Percentiles rank a stretch among this genome's conserved stretches.
phyloP scores from a whole-genome alignment of 2,888 invertebrate species.

The Lithosia quadra region DNA sequence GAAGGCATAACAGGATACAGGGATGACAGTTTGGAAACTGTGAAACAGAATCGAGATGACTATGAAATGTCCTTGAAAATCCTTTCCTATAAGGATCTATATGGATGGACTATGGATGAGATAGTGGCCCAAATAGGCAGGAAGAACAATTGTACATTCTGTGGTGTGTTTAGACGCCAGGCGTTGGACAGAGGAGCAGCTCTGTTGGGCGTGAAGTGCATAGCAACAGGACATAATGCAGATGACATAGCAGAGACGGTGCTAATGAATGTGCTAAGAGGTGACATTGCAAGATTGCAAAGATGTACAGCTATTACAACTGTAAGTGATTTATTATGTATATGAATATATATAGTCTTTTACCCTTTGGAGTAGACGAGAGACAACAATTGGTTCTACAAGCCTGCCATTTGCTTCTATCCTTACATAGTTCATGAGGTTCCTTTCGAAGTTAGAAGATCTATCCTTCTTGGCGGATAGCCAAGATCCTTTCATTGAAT shows the following conservation, averaged over 20 bases:
- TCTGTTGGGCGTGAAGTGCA: constrained; percentile 94
- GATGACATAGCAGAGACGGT: constrained; percentile 99
- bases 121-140: constrained; percentile 95
- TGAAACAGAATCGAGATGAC: constrained; percentile 97
- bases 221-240: constrained; percentile 98
- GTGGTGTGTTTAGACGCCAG: constrained; percentile 98
- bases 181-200: constrained; percentile 98
- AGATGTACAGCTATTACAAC: constrained; percentile 97
- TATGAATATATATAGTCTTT: too few species aligned
- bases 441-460: too few species aligned
- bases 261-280: constrained; percentile 98
- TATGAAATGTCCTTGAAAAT: constrained; percentile 98
- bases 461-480: too few species aligned
- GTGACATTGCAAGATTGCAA: constrained; percentile 97
- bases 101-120: constrained; percentile 99
- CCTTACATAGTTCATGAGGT: too few species aligned
- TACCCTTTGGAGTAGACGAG: too few species aligned
- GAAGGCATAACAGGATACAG: constrained; percentile 99
- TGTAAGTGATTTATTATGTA: constrained; percentile 82
- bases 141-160: constrained; percentile 99
- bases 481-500: too few species aligned
- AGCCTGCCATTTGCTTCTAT: too few species aligned
- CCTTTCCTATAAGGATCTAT: constrained; percentile 98
- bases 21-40: constrained; percentile 98
- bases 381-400: too few species aligned